Evolutionary conservation across 2,797 vertebrate species (phyloP), one percentile per base, ranked within the genome.

Genomic region (Heterohyrax brucei): DNA sequence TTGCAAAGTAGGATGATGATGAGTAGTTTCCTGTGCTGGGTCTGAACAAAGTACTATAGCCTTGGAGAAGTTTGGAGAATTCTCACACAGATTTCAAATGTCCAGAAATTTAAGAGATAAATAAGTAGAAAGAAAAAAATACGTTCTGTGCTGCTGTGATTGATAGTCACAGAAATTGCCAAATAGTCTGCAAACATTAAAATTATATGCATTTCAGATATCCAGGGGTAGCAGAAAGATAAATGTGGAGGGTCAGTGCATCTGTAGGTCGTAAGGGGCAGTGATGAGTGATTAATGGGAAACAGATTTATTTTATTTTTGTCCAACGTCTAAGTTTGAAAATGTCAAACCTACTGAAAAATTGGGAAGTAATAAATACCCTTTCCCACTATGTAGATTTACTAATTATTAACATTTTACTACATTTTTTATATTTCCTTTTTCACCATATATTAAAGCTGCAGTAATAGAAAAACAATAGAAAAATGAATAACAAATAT

Each of bases 111-210:
- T 86, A 70, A 78, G 64, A 68, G 46, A 53, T 30, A 76, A 87
- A 56, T 62, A 5, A 83, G 1, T 89, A 8, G 4, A 75, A 28
- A 30, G n/a, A 66, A 22, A 62, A 62, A 75, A 83, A n/a, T 7
- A 68, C 3, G 39, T 33, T 44, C 2, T 80, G 10, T 88, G n/a
- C 82, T 53, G 1, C 33, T 92, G 10, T 53, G 59, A 2, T 77
- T 78, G 61, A 86, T 33, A 87, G 62, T 82, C 53, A 50, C 22
- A 68, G 14, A 33, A 19, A 89, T 87, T 76, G 91, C n/a, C 44
- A 91, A 62, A 85, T 44, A 77, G 81, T 86, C 64, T 64, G 48
- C 83, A 82, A 70, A 64, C 12, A 79, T 80, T 70, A 39, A 76
- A 78, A 73, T 61, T 66, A 76, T n/a, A 8, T 77, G 18, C 44